These are phyloP conservation scores for Brachyptera risi DNA, from an alignment of 2,888 invertebrate species.

Conservation along the genomic window DNA sequence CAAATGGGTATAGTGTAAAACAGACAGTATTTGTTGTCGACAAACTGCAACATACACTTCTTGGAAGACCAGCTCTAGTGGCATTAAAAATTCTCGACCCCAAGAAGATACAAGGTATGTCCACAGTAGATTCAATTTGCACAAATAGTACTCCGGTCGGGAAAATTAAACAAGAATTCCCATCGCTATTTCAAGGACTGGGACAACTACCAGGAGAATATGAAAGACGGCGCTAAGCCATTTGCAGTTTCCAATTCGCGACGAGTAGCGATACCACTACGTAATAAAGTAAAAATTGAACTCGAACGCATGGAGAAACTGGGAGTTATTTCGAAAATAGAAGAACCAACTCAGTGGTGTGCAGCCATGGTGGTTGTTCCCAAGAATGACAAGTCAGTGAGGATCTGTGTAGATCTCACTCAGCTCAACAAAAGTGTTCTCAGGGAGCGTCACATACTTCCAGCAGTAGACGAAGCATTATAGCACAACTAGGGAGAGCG, in stretches of 20 bases:
- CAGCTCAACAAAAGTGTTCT: constrained; percentile 36
- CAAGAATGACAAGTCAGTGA: constrained; percentile 35
- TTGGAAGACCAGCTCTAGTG: not conserved
- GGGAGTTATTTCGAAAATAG: constrained; percentile 38
- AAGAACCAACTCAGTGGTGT: constrained; percentile 40
- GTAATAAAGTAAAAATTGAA: constrained; percentile 39
- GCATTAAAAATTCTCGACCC: not conserved
- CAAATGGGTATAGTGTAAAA: not conserved
- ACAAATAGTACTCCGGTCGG: not conserved
- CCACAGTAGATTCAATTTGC: not conserved
- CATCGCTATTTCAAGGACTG: not conserved
- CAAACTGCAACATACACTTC: not conserved
- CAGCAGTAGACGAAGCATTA: constrained; percentile 35
- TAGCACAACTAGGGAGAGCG: constrained; percentile 34
- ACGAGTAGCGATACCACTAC: constrained; percentile 39
- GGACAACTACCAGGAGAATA: constrained; percentile 28
- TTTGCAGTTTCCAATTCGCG: constrained; percentile 36
- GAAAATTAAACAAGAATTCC: not conserved
- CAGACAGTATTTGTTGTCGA: not conserved
- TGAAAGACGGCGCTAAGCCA: constrained; percentile 33
- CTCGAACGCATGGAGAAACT: constrained; percentile 36
- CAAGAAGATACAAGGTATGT: not conserved
- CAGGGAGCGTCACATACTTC: constrained; percentile 25
- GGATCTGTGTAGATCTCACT: constrained; percentile 38
- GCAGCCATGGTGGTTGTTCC: constrained; percentile 40